Evolutionary conservation across 2,888 invertebrate species (phyloP), one percentile per base, ranked within the genome.

Genomic region (Lobophora halterata): DNA sequence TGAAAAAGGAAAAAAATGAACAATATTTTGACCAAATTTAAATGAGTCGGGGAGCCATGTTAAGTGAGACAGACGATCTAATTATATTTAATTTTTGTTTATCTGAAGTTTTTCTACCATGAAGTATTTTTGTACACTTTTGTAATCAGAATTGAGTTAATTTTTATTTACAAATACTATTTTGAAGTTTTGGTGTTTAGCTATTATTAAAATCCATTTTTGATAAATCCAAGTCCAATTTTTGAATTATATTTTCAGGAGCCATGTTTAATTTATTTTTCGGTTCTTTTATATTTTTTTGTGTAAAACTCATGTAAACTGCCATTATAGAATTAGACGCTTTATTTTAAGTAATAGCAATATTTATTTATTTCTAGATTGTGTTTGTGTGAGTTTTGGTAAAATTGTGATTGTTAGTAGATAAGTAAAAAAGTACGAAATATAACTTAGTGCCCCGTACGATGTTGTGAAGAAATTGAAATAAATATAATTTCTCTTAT

Each of bases 401-500:
- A 55, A 47, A 59, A 13, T 53, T 68, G 69, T 69, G 64, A 63
- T 66, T 42, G 36, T 35, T 45, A 48, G 43, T 27, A n/a, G 25
- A 54, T 54, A 58, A 59, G 24, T 27, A 37, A 33, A 46, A 48
- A 50, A 52, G 55, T 54, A 32, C 23, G 32, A 27, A 23, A 9
- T 39, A 58, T 69, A 63, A 64, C 36, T 65, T 72, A 72, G 74
- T 52, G 34, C 24, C 18, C 66, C 63, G 67, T 70, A 65, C 65
- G 66, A 70, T 64, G 78, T 76, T 75, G 74, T 75, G 71, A 76
- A 76, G 67, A 67, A 74, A 78, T 74, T 71, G 73, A 81, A 79
- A 80, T 79, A 82, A 75, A 77, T 82, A 83, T 82, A 79, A 83
- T 82, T 83, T 83, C 79, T 79, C 82, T 72, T 82, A 82, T 9